Evolutionary conservation across 92 coral and sea anemone genomes (phyloP), one percentile per base, ranked within the genome.

Genomic region (Virgularia gustaviana): DNA sequence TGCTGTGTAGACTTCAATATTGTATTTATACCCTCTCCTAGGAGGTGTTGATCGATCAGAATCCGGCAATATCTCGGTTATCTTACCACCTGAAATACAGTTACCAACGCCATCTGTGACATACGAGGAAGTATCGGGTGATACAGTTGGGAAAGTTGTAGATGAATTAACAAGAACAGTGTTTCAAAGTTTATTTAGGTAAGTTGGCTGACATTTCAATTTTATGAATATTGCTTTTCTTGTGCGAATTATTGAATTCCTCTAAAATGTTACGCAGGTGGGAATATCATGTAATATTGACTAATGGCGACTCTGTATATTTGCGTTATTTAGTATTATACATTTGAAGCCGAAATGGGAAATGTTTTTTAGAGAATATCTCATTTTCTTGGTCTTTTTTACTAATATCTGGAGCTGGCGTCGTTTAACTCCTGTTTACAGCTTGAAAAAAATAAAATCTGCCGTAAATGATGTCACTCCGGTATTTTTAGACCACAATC

Each of bases 131-230:
- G 79, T 89, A 62, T 77, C 90, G 0, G 85, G 83, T 22, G 85
- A 85, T 13, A 85, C 87, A 58, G 59, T 76, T 27, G 63, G 66
- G 7, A 79, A 85, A 74, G 79, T 92, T 2, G 86, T 78, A 28
- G 87, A 84, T 47, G 83, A 86, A 8, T 84, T 92, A 31, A 84
- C 94, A 29, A 90, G 79, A 76, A 75, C 88, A 11, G 90, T 89
- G 72, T 92, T 81, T 77, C 65, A 83, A 25, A 90, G 88, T 34
- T 85, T 92, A 39, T 89, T 88, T 83, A 86, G 97, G 97, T 89
- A 79, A 34, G 49, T 16, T 28, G 34, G 24, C 22, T 35, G 5
- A 5, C 42, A 34, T 13, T 35, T 19, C 19, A 16, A 34, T 43
- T 43, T 43, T 3, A 43, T 1, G 20, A 43, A 13, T 55, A 36